Evolutionary conservation across 2,797 vertebrate species (phyloP).

Genomic region (Argya squamiceps): DNA sequence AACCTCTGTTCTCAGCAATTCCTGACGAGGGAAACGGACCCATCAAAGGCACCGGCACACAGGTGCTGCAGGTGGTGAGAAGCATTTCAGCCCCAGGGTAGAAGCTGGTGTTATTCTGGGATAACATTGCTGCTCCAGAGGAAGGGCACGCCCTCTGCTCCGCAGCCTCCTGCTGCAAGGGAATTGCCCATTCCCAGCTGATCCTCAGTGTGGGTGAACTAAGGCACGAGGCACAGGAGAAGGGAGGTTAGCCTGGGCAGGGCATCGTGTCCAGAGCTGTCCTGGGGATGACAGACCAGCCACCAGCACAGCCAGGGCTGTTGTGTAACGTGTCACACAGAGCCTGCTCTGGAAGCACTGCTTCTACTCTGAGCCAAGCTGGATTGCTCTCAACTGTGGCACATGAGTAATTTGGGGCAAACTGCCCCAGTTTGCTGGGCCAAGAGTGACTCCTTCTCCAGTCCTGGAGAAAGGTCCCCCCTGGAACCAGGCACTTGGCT

Average conservation of each 20-base stretch:
- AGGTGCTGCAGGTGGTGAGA: not conserved
- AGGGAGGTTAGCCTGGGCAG: accelerated
- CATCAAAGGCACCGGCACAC: not conserved
- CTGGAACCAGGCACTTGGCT: not conserved
- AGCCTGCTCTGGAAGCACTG: not conserved
- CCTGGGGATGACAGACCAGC: not conserved
- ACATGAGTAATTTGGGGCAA: accelerated
- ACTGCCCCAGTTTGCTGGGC: not conserved
- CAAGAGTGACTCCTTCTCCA: not conserved
- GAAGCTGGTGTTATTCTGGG: not conserved
- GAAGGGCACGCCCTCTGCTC: not conserved
- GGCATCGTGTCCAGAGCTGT: not conserved
- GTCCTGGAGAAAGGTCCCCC: not conserved
- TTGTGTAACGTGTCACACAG: not conserved
- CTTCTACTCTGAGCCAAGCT: not conserved
- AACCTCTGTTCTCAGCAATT: not conserved
- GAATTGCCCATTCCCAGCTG: not conserved
- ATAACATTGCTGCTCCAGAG: not conserved
- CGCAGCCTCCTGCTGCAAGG: not conserved
- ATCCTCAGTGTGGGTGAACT: not conserved
- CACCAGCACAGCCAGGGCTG: not conserved
- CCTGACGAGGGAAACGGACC: not conserved
- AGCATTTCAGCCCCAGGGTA: not conserved
- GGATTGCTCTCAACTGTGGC: not conserved
- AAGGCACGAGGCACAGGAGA: accelerated